Conservation (phyloP, 2,888 invertebrate species). For the Mimas tiliae region DNA sequence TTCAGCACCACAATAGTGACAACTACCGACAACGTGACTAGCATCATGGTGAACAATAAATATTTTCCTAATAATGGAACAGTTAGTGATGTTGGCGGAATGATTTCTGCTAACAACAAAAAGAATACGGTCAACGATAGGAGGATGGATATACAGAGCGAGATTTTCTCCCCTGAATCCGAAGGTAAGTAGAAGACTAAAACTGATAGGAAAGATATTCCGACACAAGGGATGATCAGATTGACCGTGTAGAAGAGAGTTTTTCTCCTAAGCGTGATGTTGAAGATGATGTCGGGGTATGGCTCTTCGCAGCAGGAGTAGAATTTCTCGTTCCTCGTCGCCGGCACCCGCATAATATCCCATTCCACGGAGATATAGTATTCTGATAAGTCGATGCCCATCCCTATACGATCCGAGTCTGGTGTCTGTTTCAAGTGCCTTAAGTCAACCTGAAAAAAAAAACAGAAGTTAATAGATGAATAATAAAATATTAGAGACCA, state of each 20-base stretch:
- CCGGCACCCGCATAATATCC: conserved; percentile 98
- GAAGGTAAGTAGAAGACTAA: conserved; percentile 99
- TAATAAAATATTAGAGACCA: conserved; percentile 1
- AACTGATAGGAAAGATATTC: conserved; percentile 98
- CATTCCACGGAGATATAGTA: conserved; percentile 99
- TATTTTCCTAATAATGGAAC: conserved; percentile 96
- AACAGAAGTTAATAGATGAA: conserved; percentile 9
- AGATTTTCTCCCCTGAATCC: conserved; percentile 99
- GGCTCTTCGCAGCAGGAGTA: conserved; percentile 99
- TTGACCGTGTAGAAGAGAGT: conserved; percentile 99
- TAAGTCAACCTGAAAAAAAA: conserved; percentile 90
- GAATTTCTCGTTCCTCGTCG: conserved; percentile 94
- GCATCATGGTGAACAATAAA: conserved; percentile 96
- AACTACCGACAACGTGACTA: conserved; percentile 96
- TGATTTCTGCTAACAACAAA: conserved; percentile 96
- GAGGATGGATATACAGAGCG: conserved; percentile 96
- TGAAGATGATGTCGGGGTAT: conserved; percentile 98
- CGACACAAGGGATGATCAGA: conserved; percentile 98
- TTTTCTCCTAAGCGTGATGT: conserved; percentile 96
- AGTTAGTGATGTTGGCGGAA: conserved; percentile 96
- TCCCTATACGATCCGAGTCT: conserved; percentile 94
- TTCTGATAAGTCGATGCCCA: conserved; percentile 96
- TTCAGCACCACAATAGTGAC: conserved; percentile 97
- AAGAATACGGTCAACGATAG: conserved; percentile 97
- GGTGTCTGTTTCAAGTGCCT: conserved; percentile 94